Evolutionary conservation across 2,888 invertebrate species (phyloP).

Genomic region (Nineta flava): DNA sequence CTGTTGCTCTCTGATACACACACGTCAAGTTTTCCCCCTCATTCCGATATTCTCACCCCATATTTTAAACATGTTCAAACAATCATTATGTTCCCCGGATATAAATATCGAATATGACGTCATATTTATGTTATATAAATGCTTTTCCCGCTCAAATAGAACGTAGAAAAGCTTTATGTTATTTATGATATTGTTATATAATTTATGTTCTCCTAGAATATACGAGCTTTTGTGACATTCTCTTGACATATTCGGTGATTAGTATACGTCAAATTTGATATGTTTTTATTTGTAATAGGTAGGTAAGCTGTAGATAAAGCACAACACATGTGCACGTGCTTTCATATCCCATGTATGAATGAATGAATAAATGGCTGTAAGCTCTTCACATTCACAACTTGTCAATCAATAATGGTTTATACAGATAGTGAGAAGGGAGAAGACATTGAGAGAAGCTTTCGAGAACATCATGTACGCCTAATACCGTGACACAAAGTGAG

Average conservation of each 20-base stretch:
- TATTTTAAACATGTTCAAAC: too few relatives aligned
- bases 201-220: slow-evolving; percentile 2
- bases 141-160: not conserved
- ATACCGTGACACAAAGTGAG: slow-evolving; percentile 8
- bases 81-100: too few relatives aligned
- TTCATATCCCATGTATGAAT: too few relatives aligned
- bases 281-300: not conserved
- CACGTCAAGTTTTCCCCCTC: not conserved
- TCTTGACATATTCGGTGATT: slow-evolving; percentile 5
- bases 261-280: slow-evolving; percentile 3
- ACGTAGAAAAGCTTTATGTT: not conserved
- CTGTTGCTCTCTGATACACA: not conserved
- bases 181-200: not conserved
- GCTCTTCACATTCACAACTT: too few relatives aligned
- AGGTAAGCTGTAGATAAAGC: too few relatives aligned
- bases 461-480: not conserved
- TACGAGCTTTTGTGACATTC: slow-evolving; percentile 6
- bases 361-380: too few relatives aligned
- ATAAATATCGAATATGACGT: slow-evolving; percentile 2
- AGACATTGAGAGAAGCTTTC: too few relatives aligned
- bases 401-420: too few relatives aligned
- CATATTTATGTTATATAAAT: not conserved
- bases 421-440: too few relatives aligned
- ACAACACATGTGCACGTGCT: too few relatives aligned
- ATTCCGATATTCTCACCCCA: too few relatives aligned